Base-by-base conservation (phyloP, 1,140 invertebrate genomes). In the Orchesella cincta region DNA sequence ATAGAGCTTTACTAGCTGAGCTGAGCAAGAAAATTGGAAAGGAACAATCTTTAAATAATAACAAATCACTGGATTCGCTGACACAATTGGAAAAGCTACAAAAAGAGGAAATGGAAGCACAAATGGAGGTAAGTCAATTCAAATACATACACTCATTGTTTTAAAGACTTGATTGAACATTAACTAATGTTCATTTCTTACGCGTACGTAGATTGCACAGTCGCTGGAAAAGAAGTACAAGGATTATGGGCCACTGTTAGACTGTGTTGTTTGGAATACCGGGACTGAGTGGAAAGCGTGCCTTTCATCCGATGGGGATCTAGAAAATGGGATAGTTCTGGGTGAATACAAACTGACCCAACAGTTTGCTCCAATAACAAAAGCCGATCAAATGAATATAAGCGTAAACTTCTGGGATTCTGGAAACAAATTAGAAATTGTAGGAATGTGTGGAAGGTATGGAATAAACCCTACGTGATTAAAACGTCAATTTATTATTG, bases 401-500 rank as follows among this genome's bases (percentile, higher is more conserved):
- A 93, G 92, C 80, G 91, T 99, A 23, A 98, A 98, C 86, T 92
- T 99, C 52, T 91, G 98, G 83, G 92, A 97, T 83, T 90, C 95
- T 67, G 97, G 97, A 74, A 93, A 98, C 84, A 88, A 93, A 0
- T 86, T 99, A 57, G 96, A 99, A 89, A 92, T 99, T 77, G 95
- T 97, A 77, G 92, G 93, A 78, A 92, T 96, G 88, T 93, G 94
- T 84, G 96, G 96, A 95, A 89, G n/a, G n/a, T 23, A 52, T 75
- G 74, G 39, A 67, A 77, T 74, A n/a, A n/a, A n/a, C n/a, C n/a
- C n/a, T n/a, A n/a, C n/a, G n/a, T n/a, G n/a, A n/a, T n/a, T n/a
- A n/a, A n/a, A n/a, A n/a, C n/a, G n/a, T n/a, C n/a, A n/a, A 79
- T 76, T 39, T 72, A 76, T 74, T 72, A 73, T 78, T 71, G 78